Percentiles rank a stretch among this genome's conserved stretches.
These are phyloP conservation scores for Aphis craccivora DNA, from an alignment of 1,140 invertebrate genomes.

Conservation along the genomic window DNA sequence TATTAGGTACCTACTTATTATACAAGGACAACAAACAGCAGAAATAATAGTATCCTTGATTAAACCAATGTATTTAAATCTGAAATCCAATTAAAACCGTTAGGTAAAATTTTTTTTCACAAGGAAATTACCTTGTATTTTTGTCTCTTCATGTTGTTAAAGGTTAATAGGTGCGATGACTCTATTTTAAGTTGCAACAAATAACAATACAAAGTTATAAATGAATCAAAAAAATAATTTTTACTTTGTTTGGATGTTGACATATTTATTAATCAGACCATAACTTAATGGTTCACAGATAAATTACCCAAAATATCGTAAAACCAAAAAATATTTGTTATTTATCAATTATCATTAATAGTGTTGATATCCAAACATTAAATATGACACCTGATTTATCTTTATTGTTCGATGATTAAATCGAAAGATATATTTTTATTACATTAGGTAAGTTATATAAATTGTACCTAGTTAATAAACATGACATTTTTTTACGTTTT, in stretches of 20 bases:
- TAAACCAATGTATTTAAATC: slow-evolving; percentile 30
- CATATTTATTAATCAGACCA: not conserved
- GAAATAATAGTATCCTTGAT: slow-evolving; percentile 37
- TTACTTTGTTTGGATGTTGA: not conserved
- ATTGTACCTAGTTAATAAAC: not conserved
- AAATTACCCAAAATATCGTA: not conserved
- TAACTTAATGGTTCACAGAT: not conserved
- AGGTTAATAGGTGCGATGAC: slow-evolving; percentile 18
- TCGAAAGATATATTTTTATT: not conserved
- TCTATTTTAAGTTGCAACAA: slow-evolving; percentile 2
- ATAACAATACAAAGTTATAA: not conserved
- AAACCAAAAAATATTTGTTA: not conserved
- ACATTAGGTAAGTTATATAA: not conserved
- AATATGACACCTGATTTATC: not conserved
- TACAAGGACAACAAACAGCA: slow-evolving; percentile 41
- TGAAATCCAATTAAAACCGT: slow-evolving; percentile 31
- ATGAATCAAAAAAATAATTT: not conserved
- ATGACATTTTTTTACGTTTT: too few species aligned
- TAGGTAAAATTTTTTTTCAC: slow-evolving; percentile 25
- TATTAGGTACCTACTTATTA: not conserved
- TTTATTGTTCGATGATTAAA: not conserved
- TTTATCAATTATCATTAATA: not conserved
- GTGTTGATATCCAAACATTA: not conserved
- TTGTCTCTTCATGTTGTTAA: not conserved
- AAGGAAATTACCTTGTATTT: slow-evolving; percentile 43